Evolutionary conservation across 2,113 vertebrate species (phyloP), one percentile per base, ranked within the genome.

Genomic region (Cyprinodon variegatus): DNA sequence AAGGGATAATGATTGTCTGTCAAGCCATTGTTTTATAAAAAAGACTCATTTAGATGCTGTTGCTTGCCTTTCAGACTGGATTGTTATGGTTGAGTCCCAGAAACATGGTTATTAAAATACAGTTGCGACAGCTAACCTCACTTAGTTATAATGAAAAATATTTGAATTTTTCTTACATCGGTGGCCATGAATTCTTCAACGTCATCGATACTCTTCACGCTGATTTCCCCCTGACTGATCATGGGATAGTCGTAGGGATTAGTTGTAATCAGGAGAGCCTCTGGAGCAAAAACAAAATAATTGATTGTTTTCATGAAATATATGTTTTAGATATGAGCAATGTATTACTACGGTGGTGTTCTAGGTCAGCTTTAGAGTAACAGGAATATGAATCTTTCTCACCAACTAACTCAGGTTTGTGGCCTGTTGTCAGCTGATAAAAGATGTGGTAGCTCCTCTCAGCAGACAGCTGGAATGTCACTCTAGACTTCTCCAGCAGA

Each of bases 391-490:
- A 11, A 29, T 83, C 66, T 87, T 65, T 92, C 93, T 80, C 91
- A 90, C 75, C 93, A 81, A 90, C 93, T 48, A 94, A 80, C 78
- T 94, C 92, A 61, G 94, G 91, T 74, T 91, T 93, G 92, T 94
- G 88, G 11, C 93, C 94, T 0, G 94, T 94, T 48, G 74, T 83
- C 46, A 94, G 89, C 87, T 94, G 93, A 61, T 94, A 94, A 92
- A 94, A 94, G 86, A 94, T 94, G 83, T 94, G 94, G 86, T 94
- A 94, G 80, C 94, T 94, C 71, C 94, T 94, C 90, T 94, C 94
- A 82, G 94, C 94, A 67, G 91, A 94, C 74, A 94, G 89, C 89
- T 94, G 94, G 86, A 91, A 94, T 0, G 90, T 91, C 72, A 93
- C 91, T 0, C 91, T 57, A 77, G 91, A 93, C 68, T 93, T 93